phyloP scores from a whole-genome alignment of 2,113 vertebrate genomes.

The Apodemus sylvaticus region DNA sequence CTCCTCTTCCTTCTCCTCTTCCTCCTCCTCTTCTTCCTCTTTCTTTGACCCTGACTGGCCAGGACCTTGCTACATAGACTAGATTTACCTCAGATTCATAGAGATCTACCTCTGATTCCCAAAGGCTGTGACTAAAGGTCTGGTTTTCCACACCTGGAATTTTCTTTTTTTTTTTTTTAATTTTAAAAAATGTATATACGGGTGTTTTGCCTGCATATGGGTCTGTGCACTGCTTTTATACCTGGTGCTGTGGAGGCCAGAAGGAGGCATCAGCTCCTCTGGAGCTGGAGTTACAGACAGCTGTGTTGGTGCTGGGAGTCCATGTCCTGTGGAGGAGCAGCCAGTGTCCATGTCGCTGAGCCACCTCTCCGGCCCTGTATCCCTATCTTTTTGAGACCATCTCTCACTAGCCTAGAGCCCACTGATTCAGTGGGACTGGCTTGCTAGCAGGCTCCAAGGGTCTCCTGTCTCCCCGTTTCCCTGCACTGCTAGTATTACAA shows the following conservation, averaged over 20 bases:
- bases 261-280: neutral
- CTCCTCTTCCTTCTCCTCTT: no score
- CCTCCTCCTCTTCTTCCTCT: neutral
- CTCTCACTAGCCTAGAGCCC: neutral
- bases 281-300: neutral
- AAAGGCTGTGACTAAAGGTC: neutral
- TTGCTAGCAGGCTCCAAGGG: neutral
- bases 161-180: neutral
- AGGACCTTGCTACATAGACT: neutral
- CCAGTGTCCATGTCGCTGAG: no score
- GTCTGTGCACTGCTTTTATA: neutral
- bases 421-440: neutral
- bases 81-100: neutral
- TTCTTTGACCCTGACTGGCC: neutral
- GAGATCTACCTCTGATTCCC: neutral
- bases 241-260: neutral
- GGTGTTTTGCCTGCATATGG: neutral
- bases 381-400: neutral
- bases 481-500: no score
- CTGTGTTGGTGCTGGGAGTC: neutral
- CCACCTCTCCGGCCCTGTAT: neutral
- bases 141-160: neutral
- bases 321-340: neutral
- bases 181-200: no score
- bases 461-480: neutral